Conservation (phyloP, 1,140 invertebrate genomes). For the Drosophila malerkotliana region DNA sequence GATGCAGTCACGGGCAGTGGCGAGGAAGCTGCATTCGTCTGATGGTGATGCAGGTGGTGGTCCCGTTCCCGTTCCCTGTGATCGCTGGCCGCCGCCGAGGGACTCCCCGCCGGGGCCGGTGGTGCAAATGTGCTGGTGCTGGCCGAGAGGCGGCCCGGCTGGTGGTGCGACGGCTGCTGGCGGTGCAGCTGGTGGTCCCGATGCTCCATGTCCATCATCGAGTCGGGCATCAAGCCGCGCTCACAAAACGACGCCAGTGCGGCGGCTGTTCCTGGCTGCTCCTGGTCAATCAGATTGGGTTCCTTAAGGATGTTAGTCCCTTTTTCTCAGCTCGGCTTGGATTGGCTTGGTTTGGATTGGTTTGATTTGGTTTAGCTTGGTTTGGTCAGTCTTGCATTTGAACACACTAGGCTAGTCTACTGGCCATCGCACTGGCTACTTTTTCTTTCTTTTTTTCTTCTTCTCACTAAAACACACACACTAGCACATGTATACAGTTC, state of each 20-base stretch:
- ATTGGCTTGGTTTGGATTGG: background rate
- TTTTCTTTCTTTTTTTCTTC: constrained; percentile 24
- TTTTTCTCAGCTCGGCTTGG: constrained; percentile 3
- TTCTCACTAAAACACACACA: constrained; percentile 19
- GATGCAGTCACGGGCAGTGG: constrained; percentile 33
- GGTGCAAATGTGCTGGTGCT: constrained; percentile 65
- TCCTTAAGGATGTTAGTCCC: background rate
- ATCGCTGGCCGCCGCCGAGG: constrained; percentile 10
- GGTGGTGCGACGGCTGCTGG: constrained; percentile 65
- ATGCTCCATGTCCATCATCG: constrained; percentile 78
- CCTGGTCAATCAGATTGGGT: constrained; percentile 45
- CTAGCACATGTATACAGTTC: constrained; percentile 19
- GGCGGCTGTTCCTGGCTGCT: constrained; percentile 48
- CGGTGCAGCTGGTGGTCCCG: constrained; percentile 72
- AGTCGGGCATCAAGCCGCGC: constrained; percentile 73
- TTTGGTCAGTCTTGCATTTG: constrained; percentile 34
- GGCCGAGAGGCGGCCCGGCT: constrained; percentile 40
- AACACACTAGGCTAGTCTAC: constrained; percentile 3
- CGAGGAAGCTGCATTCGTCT: constrained; percentile 28
- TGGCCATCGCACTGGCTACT: constrained; percentile 12
- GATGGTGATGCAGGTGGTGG: constrained; percentile 52
- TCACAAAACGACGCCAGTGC: constrained; percentile 75
- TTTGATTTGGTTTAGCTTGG: background rate
- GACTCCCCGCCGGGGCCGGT: constrained; percentile 47
- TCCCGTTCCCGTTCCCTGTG: constrained; percentile 51